These are phyloP conservation scores for Meloidogyne hapla DNA, from an alignment of 1,140 invertebrate species.

Conservation along the genomic window DNA sequence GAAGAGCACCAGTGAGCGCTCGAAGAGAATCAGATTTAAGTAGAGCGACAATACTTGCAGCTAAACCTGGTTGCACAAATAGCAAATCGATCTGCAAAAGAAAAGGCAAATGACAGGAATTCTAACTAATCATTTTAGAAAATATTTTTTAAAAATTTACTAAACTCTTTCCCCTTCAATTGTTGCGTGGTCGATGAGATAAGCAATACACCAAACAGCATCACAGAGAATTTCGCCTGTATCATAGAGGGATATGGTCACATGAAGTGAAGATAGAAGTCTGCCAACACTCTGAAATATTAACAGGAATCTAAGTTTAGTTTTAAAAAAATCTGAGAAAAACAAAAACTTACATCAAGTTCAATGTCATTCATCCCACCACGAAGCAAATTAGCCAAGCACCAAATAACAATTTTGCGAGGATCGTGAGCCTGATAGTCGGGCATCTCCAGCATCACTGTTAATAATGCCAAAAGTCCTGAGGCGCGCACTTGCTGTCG, in stretches of 20 bases:
- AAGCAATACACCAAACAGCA: slow-evolving; percentile 34
- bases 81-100: slow-evolving; percentile 28
- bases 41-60: slow-evolving; percentile 16
- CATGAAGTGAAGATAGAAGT: slow-evolving; percentile 22
- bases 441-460: slow-evolving; percentile 24
- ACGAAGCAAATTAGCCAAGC: slow-evolving; percentile 32
- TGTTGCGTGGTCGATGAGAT: slow-evolving; percentile 30
- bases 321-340: neutral
- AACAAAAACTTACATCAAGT: slow-evolving; percentile 12
- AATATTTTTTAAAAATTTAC: neutral
- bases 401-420: slow-evolving; percentile 37
- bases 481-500: slow-evolving; percentile 29
- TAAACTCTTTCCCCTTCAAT: slow-evolving; percentile 30
- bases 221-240: slow-evolving; percentile 33
- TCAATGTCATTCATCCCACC: slow-evolving; percentile 23
- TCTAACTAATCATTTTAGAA: neutral
- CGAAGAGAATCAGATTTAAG: slow-evolving; percentile 30
- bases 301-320: neutral
- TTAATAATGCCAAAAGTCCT: slow-evolving; percentile 26
- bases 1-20: slow-evolving; percentile 25
- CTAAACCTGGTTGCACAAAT: slow-evolving; percentile 27
- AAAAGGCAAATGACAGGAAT: no score
- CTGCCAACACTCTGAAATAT: slow-evolving; percentile 26
- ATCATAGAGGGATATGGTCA: slow-evolving; percentile 13
- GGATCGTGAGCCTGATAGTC: slow-evolving; percentile 31